These are phyloP conservation scores for Carapus acus DNA, from an alignment of 2,797 vertebrate species.

Conservation along the genomic window DNA sequence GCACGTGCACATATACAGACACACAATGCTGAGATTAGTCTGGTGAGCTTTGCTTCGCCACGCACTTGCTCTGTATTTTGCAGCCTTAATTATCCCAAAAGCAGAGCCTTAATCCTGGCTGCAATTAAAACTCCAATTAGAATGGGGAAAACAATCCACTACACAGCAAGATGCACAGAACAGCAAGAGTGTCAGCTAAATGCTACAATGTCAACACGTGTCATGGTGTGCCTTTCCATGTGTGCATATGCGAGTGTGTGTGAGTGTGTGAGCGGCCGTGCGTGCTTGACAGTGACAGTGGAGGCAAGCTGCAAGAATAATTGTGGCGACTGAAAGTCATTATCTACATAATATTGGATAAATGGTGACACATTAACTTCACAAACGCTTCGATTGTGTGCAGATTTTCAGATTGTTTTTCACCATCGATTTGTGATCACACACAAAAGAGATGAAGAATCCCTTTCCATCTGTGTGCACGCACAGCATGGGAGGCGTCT, in stretches of 20 bases:
- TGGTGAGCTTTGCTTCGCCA: conserved; percentile 23
- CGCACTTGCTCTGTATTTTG: conserved; percentile 41
- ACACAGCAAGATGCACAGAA: conserved; percentile 42
- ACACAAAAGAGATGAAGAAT: conserved; percentile 18
- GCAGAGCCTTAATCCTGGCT: conserved; percentile 60
- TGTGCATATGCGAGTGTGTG: no score
- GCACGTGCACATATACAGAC: no score
- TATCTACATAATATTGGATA: conserved; percentile 54
- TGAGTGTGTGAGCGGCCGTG: no score
- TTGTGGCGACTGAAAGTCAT: no score
- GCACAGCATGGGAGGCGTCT: no score
- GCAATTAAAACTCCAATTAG: conserved; percentile 73
- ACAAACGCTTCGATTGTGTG: conserved; percentile 63
- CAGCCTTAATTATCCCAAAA: conserved; percentile 59
- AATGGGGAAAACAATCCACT: conserved; percentile 48
- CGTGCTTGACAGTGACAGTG: no score
- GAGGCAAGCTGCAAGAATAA: no score
- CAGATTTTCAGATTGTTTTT: conserved; percentile 59
- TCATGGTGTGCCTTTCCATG: no score
- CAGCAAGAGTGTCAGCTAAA: conserved; percentile 43
- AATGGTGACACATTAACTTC: conserved; percentile 59
- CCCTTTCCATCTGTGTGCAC: no score
- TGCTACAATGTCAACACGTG: conserved; percentile 48
- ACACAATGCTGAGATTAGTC: conserved; percentile 56
- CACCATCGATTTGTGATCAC: conserved; percentile 43